Conservation (phyloP, 2,888 invertebrate species). For the Eupithecia tripunctaria region DNA sequence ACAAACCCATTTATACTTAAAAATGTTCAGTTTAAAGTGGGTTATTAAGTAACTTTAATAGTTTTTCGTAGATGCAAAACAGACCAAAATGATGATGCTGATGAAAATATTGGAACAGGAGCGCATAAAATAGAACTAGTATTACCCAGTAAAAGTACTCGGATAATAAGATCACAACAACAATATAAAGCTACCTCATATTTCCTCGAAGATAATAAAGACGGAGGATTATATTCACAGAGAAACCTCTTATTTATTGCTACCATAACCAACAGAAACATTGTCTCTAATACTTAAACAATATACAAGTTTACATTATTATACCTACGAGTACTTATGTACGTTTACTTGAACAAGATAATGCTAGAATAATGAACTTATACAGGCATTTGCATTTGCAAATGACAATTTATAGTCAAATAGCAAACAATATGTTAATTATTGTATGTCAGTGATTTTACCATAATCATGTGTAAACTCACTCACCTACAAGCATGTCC, state of each 20-base stretch:
- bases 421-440: neutral
- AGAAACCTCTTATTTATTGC: constrained; percentile 16
- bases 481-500: neutral
- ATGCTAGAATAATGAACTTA: constrained; percentile 17
- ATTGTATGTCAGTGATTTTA: neutral
- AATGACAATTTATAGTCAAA: neutral
- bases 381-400: constrained; percentile 5
- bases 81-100: no score
- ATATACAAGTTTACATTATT: constrained; percentile 7
- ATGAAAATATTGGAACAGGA: no score
- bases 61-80: no score
- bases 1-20: no score
- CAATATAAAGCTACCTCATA: constrained; percentile 14
- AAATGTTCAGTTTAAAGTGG: no score
- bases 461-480: neutral
- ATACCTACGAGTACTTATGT: neutral
- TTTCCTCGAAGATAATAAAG: constrained; percentile 15
- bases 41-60: no score
- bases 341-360: constrained; percentile 3
- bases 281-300: constrained; percentile 10
- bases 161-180: constrained; percentile 1
- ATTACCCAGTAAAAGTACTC: neutral
- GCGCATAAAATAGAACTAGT: neutral
- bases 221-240: constrained; percentile 7
- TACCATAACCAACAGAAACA: constrained; percentile 14